These are phyloP conservation scores for Pyrrhura leucotis DNA, from an alignment of 2,797 vertebrate genomes.

Conservation along the genomic window DNA sequence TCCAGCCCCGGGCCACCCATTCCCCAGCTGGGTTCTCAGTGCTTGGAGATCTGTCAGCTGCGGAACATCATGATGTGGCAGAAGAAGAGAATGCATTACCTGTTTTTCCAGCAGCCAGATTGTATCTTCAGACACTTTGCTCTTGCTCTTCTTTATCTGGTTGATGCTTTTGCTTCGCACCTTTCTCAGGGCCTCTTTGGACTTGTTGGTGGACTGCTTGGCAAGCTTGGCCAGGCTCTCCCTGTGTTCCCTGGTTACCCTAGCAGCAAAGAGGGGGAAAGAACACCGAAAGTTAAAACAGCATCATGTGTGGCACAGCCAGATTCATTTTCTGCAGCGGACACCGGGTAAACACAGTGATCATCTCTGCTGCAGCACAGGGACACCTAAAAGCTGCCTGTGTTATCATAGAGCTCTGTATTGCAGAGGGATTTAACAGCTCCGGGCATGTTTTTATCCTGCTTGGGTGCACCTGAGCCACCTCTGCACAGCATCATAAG, in stretches of 20 bases:
- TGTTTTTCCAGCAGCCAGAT: conserved; percentile 91
- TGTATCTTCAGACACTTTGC: conserved; percentile 88
- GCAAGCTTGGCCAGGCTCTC: conserved; percentile 90
- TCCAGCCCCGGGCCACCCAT: not conserved
- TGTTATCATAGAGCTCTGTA: not conserved
- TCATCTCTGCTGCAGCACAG: not conserved
- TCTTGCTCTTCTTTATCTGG: conserved; percentile 88
- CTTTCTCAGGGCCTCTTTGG: conserved; percentile 91
- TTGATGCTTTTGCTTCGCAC: conserved; percentile 83
- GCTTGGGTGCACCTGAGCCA: not conserved
- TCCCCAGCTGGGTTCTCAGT: not conserved
- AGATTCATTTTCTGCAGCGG: not conserved
- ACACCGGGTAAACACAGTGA: not conserved
- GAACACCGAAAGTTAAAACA: not conserved
- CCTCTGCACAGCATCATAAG: not conserved
- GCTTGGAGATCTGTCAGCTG: not conserved
- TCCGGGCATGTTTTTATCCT: not conserved
- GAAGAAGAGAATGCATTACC: conserved; percentile 73
- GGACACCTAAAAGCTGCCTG: not conserved
- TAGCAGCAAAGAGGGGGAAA: conserved; percentile 44
- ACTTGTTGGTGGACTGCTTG: conserved; percentile 92
- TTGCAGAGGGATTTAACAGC: not conserved
- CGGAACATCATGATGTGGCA: not conserved
- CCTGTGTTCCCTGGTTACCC: conserved; percentile 92
- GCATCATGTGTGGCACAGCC: not conserved